Percentiles rank a stretch among this genome's conserved stretches.
Conservation (phyloP, 92 coral and sea anemone species). For the Porites lobata region DNA sequence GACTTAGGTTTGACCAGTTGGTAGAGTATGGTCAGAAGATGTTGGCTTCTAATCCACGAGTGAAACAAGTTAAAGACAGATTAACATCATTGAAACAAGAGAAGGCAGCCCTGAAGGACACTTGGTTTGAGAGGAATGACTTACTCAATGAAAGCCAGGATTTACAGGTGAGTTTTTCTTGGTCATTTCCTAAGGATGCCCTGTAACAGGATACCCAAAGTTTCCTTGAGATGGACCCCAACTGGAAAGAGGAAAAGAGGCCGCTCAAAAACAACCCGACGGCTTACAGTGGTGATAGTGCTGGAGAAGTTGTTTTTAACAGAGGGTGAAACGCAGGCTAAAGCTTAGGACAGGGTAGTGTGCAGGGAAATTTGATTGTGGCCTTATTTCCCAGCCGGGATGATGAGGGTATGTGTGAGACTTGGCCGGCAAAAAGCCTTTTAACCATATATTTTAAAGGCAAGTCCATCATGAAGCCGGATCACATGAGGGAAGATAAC, state of each 20-base stretch:
- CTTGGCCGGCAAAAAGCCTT: too few relatives aligned
- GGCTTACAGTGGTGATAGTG: too few relatives aligned
- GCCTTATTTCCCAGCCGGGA: neutral
- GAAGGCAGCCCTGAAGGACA: slow-evolving; percentile 74
- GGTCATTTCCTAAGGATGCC: neutral
- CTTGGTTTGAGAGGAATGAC: slow-evolving; percentile 88
- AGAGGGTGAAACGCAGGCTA: too few relatives aligned
- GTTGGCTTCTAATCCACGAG: slow-evolving; percentile 79
- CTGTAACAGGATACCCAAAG: too few relatives aligned
- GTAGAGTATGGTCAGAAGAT: slow-evolving; percentile 87
- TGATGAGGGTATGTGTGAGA: neutral
- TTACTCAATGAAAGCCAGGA: slow-evolving; percentile 86
- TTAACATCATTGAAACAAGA: slow-evolving; percentile 77
- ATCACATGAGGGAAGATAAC: too few relatives aligned
- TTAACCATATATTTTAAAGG: too few relatives aligned
- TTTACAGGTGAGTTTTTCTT: slow-evolving; percentile 67
- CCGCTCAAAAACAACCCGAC: too few relatives aligned
- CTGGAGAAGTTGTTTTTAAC: too few relatives aligned
- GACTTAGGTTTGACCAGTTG: slow-evolving; percentile 86
- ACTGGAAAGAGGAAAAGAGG: too few relatives aligned
- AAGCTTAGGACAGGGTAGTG: neutral
- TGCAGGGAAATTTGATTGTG: neutral
- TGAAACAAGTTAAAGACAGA: slow-evolving; percentile 80
- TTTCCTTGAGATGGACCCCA: too few relatives aligned
- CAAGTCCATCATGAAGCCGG: too few relatives aligned